Conservation (phyloP, 2,888 invertebrate genomes). For the Andrena trimmerana region DNA sequence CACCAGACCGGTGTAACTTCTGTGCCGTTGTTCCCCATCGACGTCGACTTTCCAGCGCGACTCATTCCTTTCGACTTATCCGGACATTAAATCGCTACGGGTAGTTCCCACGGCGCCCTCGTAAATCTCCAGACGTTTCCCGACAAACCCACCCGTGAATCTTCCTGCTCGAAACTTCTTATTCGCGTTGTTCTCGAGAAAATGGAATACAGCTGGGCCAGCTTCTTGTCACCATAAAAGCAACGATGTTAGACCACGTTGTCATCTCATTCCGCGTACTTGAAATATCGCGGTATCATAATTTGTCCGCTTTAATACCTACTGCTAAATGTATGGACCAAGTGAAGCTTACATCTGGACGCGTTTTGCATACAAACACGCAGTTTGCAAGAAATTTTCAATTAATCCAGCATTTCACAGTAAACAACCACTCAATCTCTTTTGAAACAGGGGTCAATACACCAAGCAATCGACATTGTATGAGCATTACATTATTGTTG, state of each 20-base stretch:
- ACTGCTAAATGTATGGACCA: not conserved
- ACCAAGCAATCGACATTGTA: not conserved
- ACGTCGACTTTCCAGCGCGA: not conserved
- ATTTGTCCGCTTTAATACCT: not conserved
- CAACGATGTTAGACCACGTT: not conserved
- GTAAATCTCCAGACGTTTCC: conserved; percentile 11
- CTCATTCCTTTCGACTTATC: conserved; percentile 30
- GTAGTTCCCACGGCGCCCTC: not conserved
- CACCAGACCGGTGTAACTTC: conserved; percentile 15
- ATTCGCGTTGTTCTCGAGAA: not conserved
- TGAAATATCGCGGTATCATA: not conserved
- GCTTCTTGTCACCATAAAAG: not conserved
- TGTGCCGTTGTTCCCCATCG: not conserved
- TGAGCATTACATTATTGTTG: conserved; percentile 16
- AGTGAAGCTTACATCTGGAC: too few species aligned
- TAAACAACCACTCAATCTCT: conserved; percentile 9
- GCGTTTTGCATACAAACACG: not conserved
- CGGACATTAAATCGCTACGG: conserved; percentile 3
- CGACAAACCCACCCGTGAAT: not conserved
- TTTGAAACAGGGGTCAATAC: conserved; percentile 18
- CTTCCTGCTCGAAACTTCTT: conserved; percentile 7
- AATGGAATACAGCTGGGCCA: not conserved
- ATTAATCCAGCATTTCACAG: conserved; percentile 12
- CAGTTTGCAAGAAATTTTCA: not conserved
- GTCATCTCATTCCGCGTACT: too few species aligned